Evolutionary conservation across 2,888 invertebrate species (phyloP), one percentile per base, ranked within the genome.

Genomic region (Rhopalosiphum nymphaeae): DNA sequence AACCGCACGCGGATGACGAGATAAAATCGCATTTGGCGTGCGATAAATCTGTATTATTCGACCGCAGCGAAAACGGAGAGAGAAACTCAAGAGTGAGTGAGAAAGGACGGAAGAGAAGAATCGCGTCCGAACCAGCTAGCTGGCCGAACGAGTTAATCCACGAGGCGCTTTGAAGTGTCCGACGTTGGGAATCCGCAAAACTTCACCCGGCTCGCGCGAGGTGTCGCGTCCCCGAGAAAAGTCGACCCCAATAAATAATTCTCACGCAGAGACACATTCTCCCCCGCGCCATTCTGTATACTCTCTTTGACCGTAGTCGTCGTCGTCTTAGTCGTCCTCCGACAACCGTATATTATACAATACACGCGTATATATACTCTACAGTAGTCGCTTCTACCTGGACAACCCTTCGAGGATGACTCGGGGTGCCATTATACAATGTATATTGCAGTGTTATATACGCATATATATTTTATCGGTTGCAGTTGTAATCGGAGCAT

Each of bases 11-110:
- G 36, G 90, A 94, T 94, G 94, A 94, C 91, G 94, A 94, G 94
- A 94, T 94, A 94, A 94, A 91, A 94, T 94, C 94, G 94, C 94
- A 91, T 94, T 94, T 91, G 94, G 90, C 94, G 87, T 57, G 67
- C 94, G 94, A 94, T 94, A 94, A 94, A 94, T 94, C 94, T 91
- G 94, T 94, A 91, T 94, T 94, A 91, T 94, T 94, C 94, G 94
- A 42, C 90, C 84, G 36, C 84, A 49, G 16, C 53, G 10, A 21
- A 86, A 10, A 88, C 25, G 53, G 42, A 13, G 26, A 36, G 36
- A 25, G 49, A 49, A 25, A 46, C 44, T 46, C 85, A 36, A 56
- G n/a, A n/a, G 56, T n/a, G n/a, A n/a, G 11, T 3, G 56, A 53
- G 89, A 61, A 57, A 78, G 25, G 36, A 36, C 26, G 53, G 44